These are phyloP conservation scores for Danio jaintianensis DNA, from an alignment of 2,797 vertebrate species.

Conservation along the genomic window DNA sequence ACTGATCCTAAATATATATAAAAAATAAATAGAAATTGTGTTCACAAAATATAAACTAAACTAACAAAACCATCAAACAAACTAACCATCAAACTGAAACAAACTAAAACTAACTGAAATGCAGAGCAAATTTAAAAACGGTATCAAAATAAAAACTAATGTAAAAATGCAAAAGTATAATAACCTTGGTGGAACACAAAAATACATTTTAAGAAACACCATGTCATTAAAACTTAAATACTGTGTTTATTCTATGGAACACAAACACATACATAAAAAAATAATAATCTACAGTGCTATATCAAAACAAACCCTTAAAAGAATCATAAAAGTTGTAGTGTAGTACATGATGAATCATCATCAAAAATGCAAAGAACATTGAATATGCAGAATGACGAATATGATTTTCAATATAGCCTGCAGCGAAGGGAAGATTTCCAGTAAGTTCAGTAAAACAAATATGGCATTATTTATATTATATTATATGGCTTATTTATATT, in stretches of 20 bases:
- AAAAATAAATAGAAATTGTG: too few species aligned
- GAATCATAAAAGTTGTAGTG: background rate
- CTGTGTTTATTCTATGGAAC: background rate
- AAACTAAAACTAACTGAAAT: too few species aligned
- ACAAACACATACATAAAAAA: background rate
- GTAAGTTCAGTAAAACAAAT: background rate
- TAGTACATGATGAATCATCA: background rate
- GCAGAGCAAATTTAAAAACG: too few species aligned
- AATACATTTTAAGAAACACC: too few species aligned
- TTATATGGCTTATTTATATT: background rate
- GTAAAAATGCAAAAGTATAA: too few species aligned
- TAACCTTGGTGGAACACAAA: too few species aligned
- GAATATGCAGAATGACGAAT: background rate
- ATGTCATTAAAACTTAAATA: background rate
- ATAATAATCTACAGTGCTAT: background rate
- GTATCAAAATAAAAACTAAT: too few species aligned
- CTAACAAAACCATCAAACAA: too few species aligned
- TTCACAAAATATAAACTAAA: too few species aligned
- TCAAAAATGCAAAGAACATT: background rate
- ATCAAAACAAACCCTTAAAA: background rate
- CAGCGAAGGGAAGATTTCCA: background rate
- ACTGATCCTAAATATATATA: too few species aligned
- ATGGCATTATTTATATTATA: background rate
- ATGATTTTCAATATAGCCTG: background rate
- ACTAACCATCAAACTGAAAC: too few species aligned